Percentiles rank a stretch among this genome's conserved stretches.
Evolutionary conservation across 2,797 vertebrate species (phyloP).

Genomic region (Rhinogobio ventralis): DNA sequence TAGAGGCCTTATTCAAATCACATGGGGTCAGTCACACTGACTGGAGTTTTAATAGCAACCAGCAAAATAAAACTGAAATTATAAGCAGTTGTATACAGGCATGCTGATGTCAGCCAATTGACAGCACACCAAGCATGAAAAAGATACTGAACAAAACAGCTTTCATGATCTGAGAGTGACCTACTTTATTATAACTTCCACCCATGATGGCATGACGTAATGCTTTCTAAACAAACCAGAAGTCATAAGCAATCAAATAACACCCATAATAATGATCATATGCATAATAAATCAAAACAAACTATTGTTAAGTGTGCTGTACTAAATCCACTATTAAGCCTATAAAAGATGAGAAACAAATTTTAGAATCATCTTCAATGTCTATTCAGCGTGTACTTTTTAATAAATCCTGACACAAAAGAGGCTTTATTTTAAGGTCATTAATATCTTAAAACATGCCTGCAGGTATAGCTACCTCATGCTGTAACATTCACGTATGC

Average conservation of each 20-base stretch:
- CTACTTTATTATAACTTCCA: slow-evolving; percentile 23
- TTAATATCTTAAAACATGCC: background rate
- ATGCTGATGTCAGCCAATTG: slow-evolving; percentile 35
- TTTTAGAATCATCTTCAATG: background rate
- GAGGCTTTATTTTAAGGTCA: background rate
- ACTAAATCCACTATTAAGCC: background rate
- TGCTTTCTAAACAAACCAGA: background rate
- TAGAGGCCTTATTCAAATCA: slow-evolving; percentile 51
- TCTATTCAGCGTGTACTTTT: background rate
- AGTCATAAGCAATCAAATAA: background rate
- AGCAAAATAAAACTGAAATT: slow-evolving; percentile 43
- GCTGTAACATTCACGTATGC: too few species aligned
- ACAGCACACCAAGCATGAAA: background rate
- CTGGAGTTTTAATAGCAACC: slow-evolving; percentile 27
- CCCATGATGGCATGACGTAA: background rate
- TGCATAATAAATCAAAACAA: background rate
- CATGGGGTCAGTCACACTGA: slow-evolving; percentile 36
- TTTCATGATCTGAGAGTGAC: slow-evolving; percentile 34
- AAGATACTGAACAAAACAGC: slow-evolving; percentile 41
- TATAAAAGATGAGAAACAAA: background rate
- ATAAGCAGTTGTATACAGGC: slow-evolving; percentile 43
- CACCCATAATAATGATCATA: background rate
- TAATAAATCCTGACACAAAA: background rate
- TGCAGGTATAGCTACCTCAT: background rate
- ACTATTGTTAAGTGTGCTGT: background rate